These are phyloP conservation scores for Coryphaenoides rupestris DNA, from an alignment of 2,113 vertebrate genomes.

Conservation along the genomic window DNA sequence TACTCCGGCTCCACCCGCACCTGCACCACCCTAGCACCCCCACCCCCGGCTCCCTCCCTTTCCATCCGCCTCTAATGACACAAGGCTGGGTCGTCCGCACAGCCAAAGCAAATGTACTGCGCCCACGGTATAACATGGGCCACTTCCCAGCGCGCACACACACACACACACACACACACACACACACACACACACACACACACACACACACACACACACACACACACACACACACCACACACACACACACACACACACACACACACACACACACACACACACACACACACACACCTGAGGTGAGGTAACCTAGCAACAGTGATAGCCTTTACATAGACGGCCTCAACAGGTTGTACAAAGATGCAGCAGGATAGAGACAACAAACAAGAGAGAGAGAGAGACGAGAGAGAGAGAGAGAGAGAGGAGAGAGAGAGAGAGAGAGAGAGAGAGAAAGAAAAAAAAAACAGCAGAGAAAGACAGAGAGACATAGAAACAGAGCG, in stretches of 20 bases:
- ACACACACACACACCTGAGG: slow-evolving; percentile 13
- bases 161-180: neutral
- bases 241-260: neutral
- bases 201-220: neutral
- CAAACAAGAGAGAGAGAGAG: slow-evolving; percentile 30
- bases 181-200: neutral
- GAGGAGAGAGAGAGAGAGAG: neutral
- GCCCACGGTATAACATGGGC: no score
- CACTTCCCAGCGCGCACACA: no score
- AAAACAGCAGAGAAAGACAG: no score
- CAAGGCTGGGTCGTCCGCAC: no score
- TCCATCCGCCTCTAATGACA: no score
- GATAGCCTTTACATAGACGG: slow-evolving; percentile 17
- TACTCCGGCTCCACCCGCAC: no score
- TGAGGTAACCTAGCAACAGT: slow-evolving; percentile 69
- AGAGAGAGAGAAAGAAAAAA: neutral
- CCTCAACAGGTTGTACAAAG: slow-evolving; percentile 52
- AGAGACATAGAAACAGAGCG: no score
- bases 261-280: slow-evolving; percentile 1
- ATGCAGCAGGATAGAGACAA: slow-evolving; percentile 31
- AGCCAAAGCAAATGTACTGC: no score
- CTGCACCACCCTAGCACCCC: no score
- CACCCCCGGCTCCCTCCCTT: no score
- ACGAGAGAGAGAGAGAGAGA: neutral
- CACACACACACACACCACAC: slow-evolving; percentile 1